Evolutionary conservation across 2,888 invertebrate species (phyloP).

Genomic region (Anoncus sp.): DNA sequence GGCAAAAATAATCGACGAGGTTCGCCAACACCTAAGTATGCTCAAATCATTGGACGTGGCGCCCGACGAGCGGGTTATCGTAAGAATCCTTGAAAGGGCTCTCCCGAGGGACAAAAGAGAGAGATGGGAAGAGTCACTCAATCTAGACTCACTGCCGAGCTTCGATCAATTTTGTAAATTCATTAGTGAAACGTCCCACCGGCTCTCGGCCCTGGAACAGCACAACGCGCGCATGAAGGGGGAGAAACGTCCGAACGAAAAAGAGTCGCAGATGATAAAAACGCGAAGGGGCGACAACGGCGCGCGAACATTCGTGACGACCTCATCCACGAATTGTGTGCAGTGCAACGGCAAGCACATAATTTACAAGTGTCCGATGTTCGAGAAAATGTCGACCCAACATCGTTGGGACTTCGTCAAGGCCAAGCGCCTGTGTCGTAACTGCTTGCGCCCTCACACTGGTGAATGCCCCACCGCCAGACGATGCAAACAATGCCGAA

Average conservation of each 20-base stretch:
- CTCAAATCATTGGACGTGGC: constrained; percentile 61
- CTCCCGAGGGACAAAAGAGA: constrained; percentile 33
- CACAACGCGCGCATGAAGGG: constrained; percentile 8
- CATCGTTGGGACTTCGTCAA: constrained; percentile 39
- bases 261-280: constrained; percentile 14
- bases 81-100: constrained; percentile 36
- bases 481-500: constrained; percentile 47
- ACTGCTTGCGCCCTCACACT: constrained; percentile 39
- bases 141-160: constrained; percentile 31
- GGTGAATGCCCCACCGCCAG: constrained; percentile 26
- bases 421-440: constrained; percentile 35
- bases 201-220: constrained; percentile 32
- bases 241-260: constrained; percentile 32
- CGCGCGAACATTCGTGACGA: constrained; percentile 38
- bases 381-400: constrained; percentile 16
- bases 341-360: constrained; percentile 29
- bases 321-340: constrained; percentile 15
- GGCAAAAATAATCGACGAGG: constrained; percentile 33
- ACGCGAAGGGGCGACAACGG: constrained; percentile 26
- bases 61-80: constrained; percentile 35
- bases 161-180: constrained; percentile 45
- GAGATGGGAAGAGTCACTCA: constrained; percentile 31
- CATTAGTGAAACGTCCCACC: constrained; percentile 38
- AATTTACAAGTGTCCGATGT: constrained; percentile 13
- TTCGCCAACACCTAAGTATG: constrained; percentile 63